Conservation (phyloP, 2,797 vertebrate genomes). For the Anabas testudineus region DNA sequence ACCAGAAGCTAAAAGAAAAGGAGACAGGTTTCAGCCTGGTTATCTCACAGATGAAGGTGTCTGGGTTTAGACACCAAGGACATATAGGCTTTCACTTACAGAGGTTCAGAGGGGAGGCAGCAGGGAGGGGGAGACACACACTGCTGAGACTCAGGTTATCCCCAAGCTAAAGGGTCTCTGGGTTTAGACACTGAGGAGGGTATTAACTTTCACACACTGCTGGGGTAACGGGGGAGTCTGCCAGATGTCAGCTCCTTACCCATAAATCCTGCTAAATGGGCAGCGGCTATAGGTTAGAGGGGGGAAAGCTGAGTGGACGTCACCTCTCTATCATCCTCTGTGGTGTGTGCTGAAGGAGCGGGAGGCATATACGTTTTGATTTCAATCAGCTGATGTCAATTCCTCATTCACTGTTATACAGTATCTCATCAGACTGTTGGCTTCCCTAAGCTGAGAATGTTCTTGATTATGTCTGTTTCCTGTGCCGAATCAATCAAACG, state of each 20-base stretch:
- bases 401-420: slow-evolving; percentile 44
- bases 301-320: slow-evolving; percentile 57
- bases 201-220: slow-evolving; percentile 84
- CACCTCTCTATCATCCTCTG: slow-evolving; percentile 70
- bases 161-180: slow-evolving; percentile 78
- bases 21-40: slow-evolving; percentile 45
- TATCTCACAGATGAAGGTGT: slow-evolving; percentile 64
- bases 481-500: slow-evolving; percentile 61
- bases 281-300: slow-evolving; percentile 67
- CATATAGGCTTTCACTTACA: slow-evolving; percentile 72
- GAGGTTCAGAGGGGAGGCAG: slow-evolving; percentile 54
- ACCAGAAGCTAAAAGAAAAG: slow-evolving; percentile 17
- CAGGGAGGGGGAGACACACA: slow-evolving; percentile 44
- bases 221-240: slow-evolving; percentile 81
- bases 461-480: slow-evolving; percentile 69
- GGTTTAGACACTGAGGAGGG: slow-evolving; percentile 82
- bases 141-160: slow-evolving; percentile 78
- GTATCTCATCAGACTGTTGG: slow-evolving; percentile 51
- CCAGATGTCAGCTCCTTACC: slow-evolving; percentile 82
- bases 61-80: slow-evolving; percentile 66
- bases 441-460: slow-evolving; percentile 50
- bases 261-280: slow-evolving; percentile 85
- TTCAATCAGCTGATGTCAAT: slow-evolving; percentile 58
- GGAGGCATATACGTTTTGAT: slow-evolving; percentile 49
- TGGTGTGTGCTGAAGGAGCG: slow-evolving; percentile 55